Conservation (phyloP, 1,140 invertebrate species). For the Cydia pomonella region DNA sequence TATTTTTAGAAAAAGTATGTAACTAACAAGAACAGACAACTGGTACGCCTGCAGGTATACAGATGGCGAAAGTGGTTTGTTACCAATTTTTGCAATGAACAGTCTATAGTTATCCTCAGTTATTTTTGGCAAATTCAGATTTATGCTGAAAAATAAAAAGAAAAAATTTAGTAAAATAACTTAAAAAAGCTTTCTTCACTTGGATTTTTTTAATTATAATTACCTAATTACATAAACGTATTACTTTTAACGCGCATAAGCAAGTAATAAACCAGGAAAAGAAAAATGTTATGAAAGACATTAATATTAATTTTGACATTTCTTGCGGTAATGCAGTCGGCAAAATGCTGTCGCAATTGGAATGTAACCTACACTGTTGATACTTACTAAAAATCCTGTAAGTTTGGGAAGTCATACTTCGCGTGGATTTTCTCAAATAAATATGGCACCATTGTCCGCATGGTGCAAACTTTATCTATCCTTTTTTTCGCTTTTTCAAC, state of each 20-base stretch:
- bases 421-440: constrained; percentile 44
- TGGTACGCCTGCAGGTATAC: not conserved
- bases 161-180: too few relatives aligned
- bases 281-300: too few relatives aligned
- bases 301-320: too few relatives aligned
- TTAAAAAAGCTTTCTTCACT: not conserved
- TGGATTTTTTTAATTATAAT: too few relatives aligned
- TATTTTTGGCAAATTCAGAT: not conserved
- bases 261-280: too few relatives aligned
- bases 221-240: too few relatives aligned
- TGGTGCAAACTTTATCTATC: constrained; percentile 59
- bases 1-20: not conserved
- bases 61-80: not conserved
- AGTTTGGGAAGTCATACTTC: constrained; percentile 49
- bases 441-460: constrained; percentile 57
- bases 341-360: too few relatives aligned
- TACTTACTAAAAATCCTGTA: constrained; percentile 53
- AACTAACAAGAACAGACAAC: not conserved
- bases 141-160: not conserved
- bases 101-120: not conserved
- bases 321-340: too few relatives aligned
- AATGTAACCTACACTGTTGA: too few relatives aligned
- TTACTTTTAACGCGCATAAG: too few relatives aligned
- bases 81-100: not conserved
- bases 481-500: constrained; percentile 55